Conservation (phyloP, 2,113 vertebrate species). For the Capreolus pygargus region DNA sequence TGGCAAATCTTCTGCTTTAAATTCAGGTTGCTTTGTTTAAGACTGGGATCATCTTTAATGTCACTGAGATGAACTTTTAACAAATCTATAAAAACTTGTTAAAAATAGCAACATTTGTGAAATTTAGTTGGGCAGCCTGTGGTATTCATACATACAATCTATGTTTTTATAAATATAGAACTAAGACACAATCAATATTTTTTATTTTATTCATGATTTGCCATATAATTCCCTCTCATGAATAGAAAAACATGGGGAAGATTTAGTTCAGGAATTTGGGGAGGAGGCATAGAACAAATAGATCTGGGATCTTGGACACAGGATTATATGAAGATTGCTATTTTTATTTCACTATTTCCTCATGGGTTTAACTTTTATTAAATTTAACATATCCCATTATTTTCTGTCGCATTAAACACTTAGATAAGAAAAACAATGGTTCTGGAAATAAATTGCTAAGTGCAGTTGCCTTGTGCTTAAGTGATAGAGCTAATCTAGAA, state of each 20-base stretch:
- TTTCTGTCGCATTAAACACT: not conserved
- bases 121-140: not conserved
- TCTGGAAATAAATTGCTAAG: not conserved
- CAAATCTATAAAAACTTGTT: not conserved
- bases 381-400: not conserved
- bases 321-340: not conserved
- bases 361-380: not conserved
- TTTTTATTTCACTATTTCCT: conserved; percentile 8
- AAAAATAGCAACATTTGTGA: conserved; percentile 36
- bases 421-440: not conserved
- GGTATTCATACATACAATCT: not conserved
- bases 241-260: not conserved
- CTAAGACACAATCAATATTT: not conserved
- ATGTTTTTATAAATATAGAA: not conserved
- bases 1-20: not conserved
- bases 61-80: not conserved
- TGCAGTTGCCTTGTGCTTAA: conserved; percentile 33
- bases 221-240: not conserved
- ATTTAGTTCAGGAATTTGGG: not conserved
- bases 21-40: not conserved
- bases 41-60: not conserved
- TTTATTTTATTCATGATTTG: conserved; percentile 19
- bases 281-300: not conserved
- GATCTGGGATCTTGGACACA: not conserved
- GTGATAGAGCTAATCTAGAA: not conserved